A percentile compares a stretch with the other conserved stretches of the same genome.
phyloP scores from a whole-genome alignment of 2,888 invertebrate species.

The Andricus quercusramuli region DNA sequence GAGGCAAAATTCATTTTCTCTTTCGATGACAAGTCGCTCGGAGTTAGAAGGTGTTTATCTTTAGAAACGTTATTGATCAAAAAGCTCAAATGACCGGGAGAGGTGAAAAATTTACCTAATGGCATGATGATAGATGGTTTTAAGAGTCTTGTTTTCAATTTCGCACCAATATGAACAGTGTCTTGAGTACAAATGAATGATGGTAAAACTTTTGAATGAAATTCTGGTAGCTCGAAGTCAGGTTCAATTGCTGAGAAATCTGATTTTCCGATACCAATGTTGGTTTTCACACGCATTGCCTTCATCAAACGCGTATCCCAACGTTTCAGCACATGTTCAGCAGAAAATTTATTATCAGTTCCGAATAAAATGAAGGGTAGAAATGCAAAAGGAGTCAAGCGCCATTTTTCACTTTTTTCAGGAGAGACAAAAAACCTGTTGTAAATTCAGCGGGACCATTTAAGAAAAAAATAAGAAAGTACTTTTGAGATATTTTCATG shows the following conservation, averaged over 20 bases:
- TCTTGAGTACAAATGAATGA: conserved; percentile 50
- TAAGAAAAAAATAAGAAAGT: too few species aligned
- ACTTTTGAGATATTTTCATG: too few species aligned
- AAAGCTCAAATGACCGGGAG: conserved; percentile 55
- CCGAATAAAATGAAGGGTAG: too few species aligned
- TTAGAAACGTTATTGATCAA: conserved; percentile 54
- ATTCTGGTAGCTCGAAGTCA: conserved; percentile 20
- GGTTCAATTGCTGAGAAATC: conserved; percentile 11
- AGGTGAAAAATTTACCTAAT: conserved; percentile 56
- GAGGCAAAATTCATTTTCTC: conserved; percentile 64
- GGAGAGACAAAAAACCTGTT: too few species aligned
- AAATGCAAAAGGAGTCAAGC: too few species aligned
- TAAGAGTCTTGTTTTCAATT: conserved; percentile 58
- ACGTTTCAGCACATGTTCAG: conserved; percentile 49
- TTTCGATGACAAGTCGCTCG: conserved; percentile 49
- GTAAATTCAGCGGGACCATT: too few species aligned
- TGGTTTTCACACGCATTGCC: conserved; percentile 55
- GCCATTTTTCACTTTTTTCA: too few species aligned
- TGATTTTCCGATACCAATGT: conserved; percentile 13
- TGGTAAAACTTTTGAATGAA: conserved; percentile 23
- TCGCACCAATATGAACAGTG: conserved; percentile 61
- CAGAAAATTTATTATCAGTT: conserved; percentile 53
- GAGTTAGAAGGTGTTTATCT: conserved; percentile 59
- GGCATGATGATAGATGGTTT: conserved; percentile 59
- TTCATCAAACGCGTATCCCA: conserved; percentile 59